Percentiles rank a stretch among this genome's conserved stretches.
Evolutionary conservation across 2,797 vertebrate genomes (phyloP).

Genomic region (Pseudocheirus occidentalis): DNA sequence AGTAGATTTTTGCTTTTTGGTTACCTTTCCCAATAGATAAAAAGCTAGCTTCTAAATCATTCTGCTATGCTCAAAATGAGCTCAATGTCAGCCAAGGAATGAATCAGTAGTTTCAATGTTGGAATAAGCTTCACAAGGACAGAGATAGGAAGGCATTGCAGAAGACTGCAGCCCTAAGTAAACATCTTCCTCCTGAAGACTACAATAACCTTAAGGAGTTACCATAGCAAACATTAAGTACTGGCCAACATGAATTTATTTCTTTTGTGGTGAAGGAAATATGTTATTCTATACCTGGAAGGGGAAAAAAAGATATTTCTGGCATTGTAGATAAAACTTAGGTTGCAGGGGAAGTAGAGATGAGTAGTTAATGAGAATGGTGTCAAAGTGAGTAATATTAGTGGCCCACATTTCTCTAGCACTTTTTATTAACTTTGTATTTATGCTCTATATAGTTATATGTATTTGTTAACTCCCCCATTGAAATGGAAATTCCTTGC

Average conservation of each 20-base stretch:
- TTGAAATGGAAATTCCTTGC: background rate
- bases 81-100: background rate
- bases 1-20: background rate
- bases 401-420: background rate
- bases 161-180: background rate
- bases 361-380: background rate
- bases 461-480: background rate
- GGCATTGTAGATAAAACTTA: background rate
- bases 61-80: background rate
- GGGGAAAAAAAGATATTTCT: background rate
- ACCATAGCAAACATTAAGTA: background rate
- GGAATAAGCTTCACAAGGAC: background rate
- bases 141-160: background rate
- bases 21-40: background rate
- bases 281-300: background rate
- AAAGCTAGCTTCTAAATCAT: background rate
- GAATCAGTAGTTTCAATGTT: background rate
- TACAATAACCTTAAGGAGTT: background rate
- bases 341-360: background rate
- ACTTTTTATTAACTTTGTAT: background rate
- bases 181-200: background rate
- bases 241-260: background rate
- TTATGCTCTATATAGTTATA: background rate
- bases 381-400: background rate
- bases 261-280: background rate